Evolutionary conservation across 2,113 vertebrate species (phyloP), one percentile per base, ranked within the genome.

Genomic region (Dasyornis broadbenti): DNA sequence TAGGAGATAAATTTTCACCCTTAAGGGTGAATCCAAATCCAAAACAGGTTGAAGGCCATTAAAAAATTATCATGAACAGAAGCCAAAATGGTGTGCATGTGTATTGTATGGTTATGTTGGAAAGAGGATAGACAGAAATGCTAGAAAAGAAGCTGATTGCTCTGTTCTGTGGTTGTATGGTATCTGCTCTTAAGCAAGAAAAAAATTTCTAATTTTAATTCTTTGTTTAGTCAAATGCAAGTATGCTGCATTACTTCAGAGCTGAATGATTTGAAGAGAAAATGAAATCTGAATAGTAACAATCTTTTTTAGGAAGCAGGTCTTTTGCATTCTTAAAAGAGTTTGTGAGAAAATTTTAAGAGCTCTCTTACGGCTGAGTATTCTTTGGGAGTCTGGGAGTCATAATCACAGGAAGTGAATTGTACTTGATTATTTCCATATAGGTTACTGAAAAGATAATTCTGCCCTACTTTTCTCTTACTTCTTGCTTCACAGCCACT

Each of bases 371-470:
- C 1, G 7, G 50, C 17, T 0, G 5, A 5, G 7, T 76, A 40
- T 76, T 90, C 57, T 90, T 79, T 76, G 87, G 73, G 87, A 91
- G 11, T n/a, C 80, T 94, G 56, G 42, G 30, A 82, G 33, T 94
- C 85, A 86, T 73, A 86, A 75, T 71, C 91, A 73, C 72, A 52
- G 77, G 75, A 81, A 83, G 22, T 89, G 76, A 89, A 17, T 78
- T 86, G 65, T 59, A 47, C 35, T 84, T 5, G 10, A 31, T 82
- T 79, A 92, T 94, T 95, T 92, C 92, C 90, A 88, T 75, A 96
- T 73, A 68, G 57, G 72, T 89, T 96, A 82, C 86, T 84, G 91
- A 57, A 91, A 92, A 72, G 81, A 73, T 54, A 54, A 45, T 92
- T 93, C 39, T 70, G 11, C 47, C 19, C 72, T 63, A 14, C 61